Evolutionary conservation across 2,888 invertebrate species (phyloP).

Genomic region (Dicroscelio sp.): DNA sequence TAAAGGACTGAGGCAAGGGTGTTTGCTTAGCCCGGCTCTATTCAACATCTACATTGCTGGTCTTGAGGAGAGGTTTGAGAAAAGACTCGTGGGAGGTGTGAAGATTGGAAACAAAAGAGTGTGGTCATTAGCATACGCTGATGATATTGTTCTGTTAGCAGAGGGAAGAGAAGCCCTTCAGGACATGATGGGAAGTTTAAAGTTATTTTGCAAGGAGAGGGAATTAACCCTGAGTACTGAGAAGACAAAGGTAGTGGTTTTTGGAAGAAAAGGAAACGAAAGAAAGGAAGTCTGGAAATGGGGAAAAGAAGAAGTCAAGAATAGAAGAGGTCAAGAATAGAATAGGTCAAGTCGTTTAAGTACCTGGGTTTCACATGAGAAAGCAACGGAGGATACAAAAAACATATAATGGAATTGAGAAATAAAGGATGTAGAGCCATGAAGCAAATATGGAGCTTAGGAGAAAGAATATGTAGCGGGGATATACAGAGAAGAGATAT

Average conservation of each 20-base stretch:
- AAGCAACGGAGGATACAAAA: background rate
- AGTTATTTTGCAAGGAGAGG: background rate
- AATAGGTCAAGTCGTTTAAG: background rate
- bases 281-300: background rate
- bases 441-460: background rate
- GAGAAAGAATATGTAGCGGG: background rate
- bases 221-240: background rate
- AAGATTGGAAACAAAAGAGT: background rate
- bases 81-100: background rate
- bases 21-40: conserved; percentile 68
- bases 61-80: background rate
- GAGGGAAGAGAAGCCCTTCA: background rate
- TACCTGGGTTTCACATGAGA: background rate
- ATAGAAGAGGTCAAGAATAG: background rate
- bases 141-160: background rate
- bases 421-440: background rate
- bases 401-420: background rate
- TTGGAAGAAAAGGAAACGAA: background rate
- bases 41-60: too few relatives aligned
- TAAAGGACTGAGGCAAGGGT: conserved; percentile 76
- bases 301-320: too few relatives aligned
- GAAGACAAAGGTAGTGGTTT: background rate
- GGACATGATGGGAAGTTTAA: background rate
- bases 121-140: background rate
- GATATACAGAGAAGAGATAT: background rate